Base-by-base conservation (phyloP, 1,140 invertebrate genomes). In the Drosophila pallidifrons region DNA sequence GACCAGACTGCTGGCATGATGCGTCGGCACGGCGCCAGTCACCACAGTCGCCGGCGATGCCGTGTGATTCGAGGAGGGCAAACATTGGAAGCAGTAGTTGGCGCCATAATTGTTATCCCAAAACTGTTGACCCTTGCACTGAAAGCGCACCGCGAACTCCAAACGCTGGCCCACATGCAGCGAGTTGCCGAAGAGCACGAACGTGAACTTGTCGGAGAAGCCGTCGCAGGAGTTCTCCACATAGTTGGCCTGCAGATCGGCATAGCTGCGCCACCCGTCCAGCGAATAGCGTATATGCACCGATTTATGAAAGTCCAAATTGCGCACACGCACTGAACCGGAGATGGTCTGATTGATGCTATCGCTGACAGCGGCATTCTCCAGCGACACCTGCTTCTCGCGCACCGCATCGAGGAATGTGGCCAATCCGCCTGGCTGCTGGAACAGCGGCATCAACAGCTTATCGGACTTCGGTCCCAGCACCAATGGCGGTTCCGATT, bases 271-370 rank as follows among this genome's bases (percentile, higher is more conserved):
- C 98, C 98, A 99, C 16, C 95, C 94, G 92, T 99, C 97, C 75
- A 96, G 94, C 0, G 96, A 96, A 92, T 98, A 98, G 47, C 98
- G 94, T 45, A 99, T 94, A 77, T 96, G 95, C 10, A 99, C 97
- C 20, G 95, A 96, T 93, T 99, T 99, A 87, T 99, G 95, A 92
- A 97, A 99, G 89, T 97, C 96, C 47, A 99, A 92, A 93, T 99
- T 99, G 45, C 97, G 93, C 6, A 99, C 98, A 25, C 98, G 94
- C 2, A 99, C 96, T 0, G 96, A 95, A 10, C 98, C 98, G 10
- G 95, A 95, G n/a, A 99, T 95, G n/a, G 95, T 96, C 43, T 96
- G 94, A 28, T 95, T 94, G 1, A 95, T 93, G 1, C 94, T 94
- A 70, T 97, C 96, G 30, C 95, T 94, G 2, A 97, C 95, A 7